Base-by-base conservation (phyloP, 1,140 invertebrate genomes). In the Proctacanthus coquilletti region DNA sequence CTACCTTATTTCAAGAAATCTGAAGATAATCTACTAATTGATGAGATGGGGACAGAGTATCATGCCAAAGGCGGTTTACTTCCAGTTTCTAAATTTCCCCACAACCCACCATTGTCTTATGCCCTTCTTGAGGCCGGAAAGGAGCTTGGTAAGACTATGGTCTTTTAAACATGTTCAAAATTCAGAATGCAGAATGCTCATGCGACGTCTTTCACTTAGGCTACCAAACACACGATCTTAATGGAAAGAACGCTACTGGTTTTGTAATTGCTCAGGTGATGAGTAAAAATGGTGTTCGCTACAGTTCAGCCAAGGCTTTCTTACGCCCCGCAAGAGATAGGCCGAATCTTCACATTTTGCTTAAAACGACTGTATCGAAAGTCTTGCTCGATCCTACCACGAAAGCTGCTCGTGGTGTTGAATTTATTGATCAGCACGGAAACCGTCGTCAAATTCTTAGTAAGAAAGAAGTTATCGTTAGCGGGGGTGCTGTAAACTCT, bases 181-280 rank as follows among this genome's bases (percentile, higher is more conserved):
- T n/a, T n/a, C n/a, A n/a, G n/a, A n/a, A n/a, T n/a, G n/a, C n/a
- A n/a, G n/a, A n/a, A n/a, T n/a, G n/a, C 38, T 25, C 23, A 18
- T 10, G 25, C 14, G n/a, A 5, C 6, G 19, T 33, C 29, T 34
- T 38, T 30, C 19, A 47, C 48, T 33, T 46, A 77, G 84, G 87
- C 9, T 89, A 86, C 54, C 64, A 74, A 21, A 69, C 74, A 2
- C 71, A 82, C 4, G 86, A 92, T 54, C 63, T 89, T 11, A 91
- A 92, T 61, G 87, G 87, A 3, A 72, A 73, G 10, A 68, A 70
- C 4, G 75, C 81, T 44, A 80, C 79, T 0, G 83, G 84, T 2
- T 87, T 89, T 48, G 67, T 74, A 18, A 85, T 87, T 34, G 83
- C 77, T 3, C 91, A 87, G 66, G 91, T 77, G 18, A 94, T 86